phyloP scores from a whole-genome alignment of 2,888 invertebrate species.

The Rhingia campestris region DNA sequence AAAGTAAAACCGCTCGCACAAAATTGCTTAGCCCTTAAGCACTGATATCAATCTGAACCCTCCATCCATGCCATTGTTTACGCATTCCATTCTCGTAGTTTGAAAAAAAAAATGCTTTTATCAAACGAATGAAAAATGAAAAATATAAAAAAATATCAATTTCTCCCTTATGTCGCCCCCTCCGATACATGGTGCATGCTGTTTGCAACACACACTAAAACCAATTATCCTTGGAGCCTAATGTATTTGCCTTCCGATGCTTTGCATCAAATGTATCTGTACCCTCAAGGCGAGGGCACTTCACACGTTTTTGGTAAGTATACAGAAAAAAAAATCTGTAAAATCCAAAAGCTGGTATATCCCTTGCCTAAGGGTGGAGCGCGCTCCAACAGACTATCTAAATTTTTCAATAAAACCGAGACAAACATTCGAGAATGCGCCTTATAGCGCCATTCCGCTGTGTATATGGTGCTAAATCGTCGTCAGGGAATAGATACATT shows the following conservation, averaged over 20 bases:
- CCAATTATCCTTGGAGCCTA: slow-evolving; percentile 29
- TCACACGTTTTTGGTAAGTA: slow-evolving; percentile 5
- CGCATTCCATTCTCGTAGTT: background rate
- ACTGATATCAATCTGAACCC: background rate
- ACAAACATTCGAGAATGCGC: background rate
- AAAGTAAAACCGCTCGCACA: too few relatives aligned
- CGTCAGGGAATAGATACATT: background rate
- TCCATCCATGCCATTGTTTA: background rate
- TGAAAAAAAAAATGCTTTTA: slow-evolving; percentile 5
- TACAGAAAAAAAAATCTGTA: background rate
- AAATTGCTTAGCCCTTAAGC: background rate
- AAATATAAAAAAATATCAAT: too few relatives aligned
- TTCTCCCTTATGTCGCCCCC: background rate
- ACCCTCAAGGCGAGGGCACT: slow-evolving; percentile 10
- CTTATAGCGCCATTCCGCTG: background rate
- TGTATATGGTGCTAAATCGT: background rate
- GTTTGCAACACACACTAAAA: slow-evolving; percentile 5
- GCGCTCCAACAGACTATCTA: background rate
- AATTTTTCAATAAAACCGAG: slow-evolving; percentile 1
- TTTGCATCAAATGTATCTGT: slow-evolving; percentile 7
- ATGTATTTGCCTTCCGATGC: slow-evolving; percentile 19
- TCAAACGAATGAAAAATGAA: background rate
- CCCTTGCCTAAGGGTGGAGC: background rate
- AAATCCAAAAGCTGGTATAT: background rate
- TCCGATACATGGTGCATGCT: background rate